These are phyloP conservation scores for Azorinus chamasolen DNA, from an alignment of 2,888 invertebrate genomes.

Conservation along the genomic window DNA sequence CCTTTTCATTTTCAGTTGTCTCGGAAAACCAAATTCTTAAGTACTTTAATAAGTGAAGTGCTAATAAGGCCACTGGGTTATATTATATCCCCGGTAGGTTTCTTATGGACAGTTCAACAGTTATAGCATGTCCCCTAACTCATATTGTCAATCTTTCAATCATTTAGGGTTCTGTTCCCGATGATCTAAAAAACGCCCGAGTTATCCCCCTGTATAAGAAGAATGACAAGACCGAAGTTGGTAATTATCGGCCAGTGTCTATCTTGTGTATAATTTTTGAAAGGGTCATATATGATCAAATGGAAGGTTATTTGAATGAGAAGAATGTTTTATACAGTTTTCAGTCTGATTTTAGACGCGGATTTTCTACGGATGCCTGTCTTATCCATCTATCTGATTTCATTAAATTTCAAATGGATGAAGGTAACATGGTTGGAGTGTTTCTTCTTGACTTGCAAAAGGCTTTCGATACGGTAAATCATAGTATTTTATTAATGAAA, in stretches of 20 bases:
- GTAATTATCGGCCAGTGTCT: conserved; percentile 33
- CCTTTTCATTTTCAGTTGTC: conserved; percentile 5
- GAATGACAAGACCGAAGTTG: conserved; percentile 13
- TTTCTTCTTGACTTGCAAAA: too few relatives aligned
- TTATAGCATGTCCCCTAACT: neutral
- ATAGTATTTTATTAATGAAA: too few relatives aligned
- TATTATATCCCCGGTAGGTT: conserved; percentile 16
- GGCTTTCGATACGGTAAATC: too few relatives aligned
- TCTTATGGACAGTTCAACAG: neutral
- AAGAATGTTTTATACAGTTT: neutral
- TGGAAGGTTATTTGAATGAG: conserved; percentile 5
- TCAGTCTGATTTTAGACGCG: neutral
- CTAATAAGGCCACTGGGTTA: conserved; percentile 15
- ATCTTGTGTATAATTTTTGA: conserved; percentile 31
- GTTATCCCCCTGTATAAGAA: neutral
- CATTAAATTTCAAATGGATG: too few relatives aligned
- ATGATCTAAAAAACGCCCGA: too few relatives aligned
- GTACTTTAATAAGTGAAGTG: conserved; percentile 7
- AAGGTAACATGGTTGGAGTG: too few relatives aligned
- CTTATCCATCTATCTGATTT: too few relatives aligned
- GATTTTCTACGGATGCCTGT: too few relatives aligned
- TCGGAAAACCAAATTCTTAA: conserved; percentile 16
- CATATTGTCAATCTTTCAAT: too few relatives aligned
- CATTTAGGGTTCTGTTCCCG: too few relatives aligned
- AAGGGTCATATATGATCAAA: conserved; percentile 21